A percentile compares a stretch with the other conserved stretches of the same genome.
Conservation (phyloP, 2,113 vertebrate genomes). For the Forbesichthys agassizii region DNA sequence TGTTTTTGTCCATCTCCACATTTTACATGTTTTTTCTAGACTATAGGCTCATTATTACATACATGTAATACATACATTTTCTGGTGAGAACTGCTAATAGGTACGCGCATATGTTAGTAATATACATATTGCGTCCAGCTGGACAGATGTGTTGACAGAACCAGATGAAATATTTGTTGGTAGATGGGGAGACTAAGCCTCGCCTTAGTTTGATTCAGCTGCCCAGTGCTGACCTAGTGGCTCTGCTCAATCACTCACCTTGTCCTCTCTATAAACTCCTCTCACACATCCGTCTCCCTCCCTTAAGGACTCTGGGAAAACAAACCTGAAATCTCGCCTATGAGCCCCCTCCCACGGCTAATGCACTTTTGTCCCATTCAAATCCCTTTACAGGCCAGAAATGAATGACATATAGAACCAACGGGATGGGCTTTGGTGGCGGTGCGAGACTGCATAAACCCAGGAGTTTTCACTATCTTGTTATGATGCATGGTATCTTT, state of each 20-base stretch:
- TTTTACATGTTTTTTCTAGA: constrained; percentile 50
- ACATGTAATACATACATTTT: constrained; percentile 32
- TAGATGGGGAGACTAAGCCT: constrained; percentile 61
- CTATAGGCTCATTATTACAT: constrained; percentile 65
- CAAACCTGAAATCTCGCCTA: constrained; percentile 44
- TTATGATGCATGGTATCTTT: background rate
- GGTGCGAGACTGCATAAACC: background rate
- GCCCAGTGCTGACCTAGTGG: constrained; percentile 70
- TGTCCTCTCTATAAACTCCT: constrained; percentile 78
- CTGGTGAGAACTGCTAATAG: constrained; percentile 61
- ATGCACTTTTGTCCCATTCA: constrained; percentile 23
- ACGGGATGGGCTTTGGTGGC: constrained; percentile 28
- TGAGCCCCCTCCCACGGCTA: constrained; percentile 21
- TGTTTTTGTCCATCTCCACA: background rate
- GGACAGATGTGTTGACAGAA: constrained; percentile 71
- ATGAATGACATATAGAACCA: constrained; percentile 60
- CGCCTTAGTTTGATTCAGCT: constrained; percentile 68
- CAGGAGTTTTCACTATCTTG: background rate
- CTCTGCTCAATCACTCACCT: constrained; percentile 75
- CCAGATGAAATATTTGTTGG: constrained; percentile 67
- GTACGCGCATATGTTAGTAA: constrained; percentile 70
- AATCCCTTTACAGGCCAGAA: constrained; percentile 45
- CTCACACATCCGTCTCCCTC: constrained; percentile 60
- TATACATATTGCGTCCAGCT: constrained; percentile 55
- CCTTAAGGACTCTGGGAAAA: constrained; percentile 68